phyloP scores from a whole-genome alignment of 2,888 invertebrate species.

The Dasypolia templi region DNA sequence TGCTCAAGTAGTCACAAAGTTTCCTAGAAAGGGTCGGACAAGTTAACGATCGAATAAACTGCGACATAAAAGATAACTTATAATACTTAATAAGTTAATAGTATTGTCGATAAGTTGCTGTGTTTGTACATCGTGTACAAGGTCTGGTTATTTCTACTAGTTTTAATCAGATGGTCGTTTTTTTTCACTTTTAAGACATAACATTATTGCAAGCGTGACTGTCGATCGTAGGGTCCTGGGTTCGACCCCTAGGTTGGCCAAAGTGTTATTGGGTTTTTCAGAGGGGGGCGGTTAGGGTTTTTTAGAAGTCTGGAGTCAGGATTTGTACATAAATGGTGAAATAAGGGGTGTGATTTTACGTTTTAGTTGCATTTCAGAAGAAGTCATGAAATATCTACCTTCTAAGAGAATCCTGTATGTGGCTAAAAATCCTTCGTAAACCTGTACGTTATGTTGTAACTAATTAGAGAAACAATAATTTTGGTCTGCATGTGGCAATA shows the following conservation, averaged over 20 bases:
- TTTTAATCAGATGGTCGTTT: background rate
- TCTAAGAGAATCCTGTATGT: no score
- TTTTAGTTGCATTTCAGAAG: no score
- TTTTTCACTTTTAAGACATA: background rate
- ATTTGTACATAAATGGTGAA: background rate
- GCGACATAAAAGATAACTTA: constrained; percentile 74
- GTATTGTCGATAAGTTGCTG: constrained; percentile 66
- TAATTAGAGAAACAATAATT: background rate
- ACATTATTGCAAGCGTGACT: background rate
- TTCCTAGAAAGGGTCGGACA: constrained; percentile 52
- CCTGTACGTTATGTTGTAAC: background rate
- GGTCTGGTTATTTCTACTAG: constrained; percentile 11
- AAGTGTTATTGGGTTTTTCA: background rate
- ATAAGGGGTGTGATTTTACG: background rate
- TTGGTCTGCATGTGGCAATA: no score
- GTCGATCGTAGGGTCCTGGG: background rate
- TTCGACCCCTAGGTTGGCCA: background rate
- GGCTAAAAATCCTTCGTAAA: background rate
- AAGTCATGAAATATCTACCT: no score
- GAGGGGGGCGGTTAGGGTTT: no score
- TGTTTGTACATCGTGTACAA: constrained; percentile 56
- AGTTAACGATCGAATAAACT: constrained; percentile 77
- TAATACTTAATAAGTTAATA: constrained; percentile 71
- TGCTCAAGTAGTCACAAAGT: constrained; percentile 30
- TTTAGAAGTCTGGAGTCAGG: no score